Base-by-base conservation (phyloP, 2,888 invertebrate genomes). In the Aphidoletes aphidimyza region DNA sequence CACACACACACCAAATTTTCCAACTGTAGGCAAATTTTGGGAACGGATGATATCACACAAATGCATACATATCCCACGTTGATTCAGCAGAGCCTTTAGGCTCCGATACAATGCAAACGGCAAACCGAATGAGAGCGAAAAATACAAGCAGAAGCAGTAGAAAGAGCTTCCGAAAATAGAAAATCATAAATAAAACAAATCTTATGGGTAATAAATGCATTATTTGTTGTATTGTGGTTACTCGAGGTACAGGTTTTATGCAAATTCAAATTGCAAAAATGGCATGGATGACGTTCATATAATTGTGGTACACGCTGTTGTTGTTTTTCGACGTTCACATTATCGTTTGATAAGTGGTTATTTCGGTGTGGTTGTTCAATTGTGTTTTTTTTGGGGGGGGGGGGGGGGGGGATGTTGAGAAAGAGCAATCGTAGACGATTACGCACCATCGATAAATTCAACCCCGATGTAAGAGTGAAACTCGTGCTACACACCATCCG, bases 281-380 rank as follows among this genome's bases (percentile, higher is more conserved):
- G 39, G 5, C 39, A 11, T 17, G 17, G 17, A 47, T 14, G 9
- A 47, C 47, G 17, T 11, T 17, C 6, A 47, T 17, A 47, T 17
- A n/a, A n/a, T n/a, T n/a, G 11, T 47, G 47, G 47, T 47, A 47
- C 17, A 47, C 17, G 17, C 17, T 19, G 17, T 19, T 47, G 47
- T 19, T 17, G 19, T 3, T 69, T 30, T 69, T 69, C 22, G 30
- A 17, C 34, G 11, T 69, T 69, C 30, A 69, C 17, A 34, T 69
- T 69, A 69, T 34, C 69, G 34, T 34, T 69, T 69, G 8, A 11
- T 69, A 69, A 69, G 69, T 69, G 69, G 69, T 69, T 69, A 54
- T 69, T 69, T 2, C 14, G 42, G 42, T 42, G 47, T 30, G 69
- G 69, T 34, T 30, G 34, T 69, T 54, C 54, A 54, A 54, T 54